A percentile compares a stretch with the other conserved stretches of the same genome.
phyloP scores from a whole-genome alignment of 2,797 vertebrate genomes.

The Decapterus maruadsi region DNA sequence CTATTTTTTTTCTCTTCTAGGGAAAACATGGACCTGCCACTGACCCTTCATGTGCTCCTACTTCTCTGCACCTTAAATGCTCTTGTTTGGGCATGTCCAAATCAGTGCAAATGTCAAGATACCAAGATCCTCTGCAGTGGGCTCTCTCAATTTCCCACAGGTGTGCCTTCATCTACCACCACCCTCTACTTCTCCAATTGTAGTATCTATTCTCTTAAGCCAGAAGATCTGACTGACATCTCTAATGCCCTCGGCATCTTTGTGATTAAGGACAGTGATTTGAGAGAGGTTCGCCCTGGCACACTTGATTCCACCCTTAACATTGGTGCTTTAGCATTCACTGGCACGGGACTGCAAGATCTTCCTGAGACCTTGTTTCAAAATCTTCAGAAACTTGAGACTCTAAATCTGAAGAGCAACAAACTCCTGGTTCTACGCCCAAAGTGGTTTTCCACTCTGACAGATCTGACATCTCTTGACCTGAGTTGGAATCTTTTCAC shows the following conservation, averaged over 20 bases:
- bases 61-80: slow-evolving; percentile 63
- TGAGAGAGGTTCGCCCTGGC: slow-evolving; percentile 80
- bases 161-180: slow-evolving; percentile 60
- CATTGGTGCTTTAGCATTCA: slow-evolving; percentile 83
- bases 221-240: slow-evolving; percentile 70
- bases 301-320: slow-evolving; percentile 87
- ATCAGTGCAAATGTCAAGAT: slow-evolving; percentile 68
- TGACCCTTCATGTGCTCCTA: slow-evolving; percentile 59
- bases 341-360: slow-evolving; percentile 87
- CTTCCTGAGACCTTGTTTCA: slow-evolving; percentile 89
- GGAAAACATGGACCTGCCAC: slow-evolving; percentile 74
- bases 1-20: slow-evolving; percentile 67
- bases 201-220: slow-evolving; percentile 72
- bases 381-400: slow-evolving; percentile 83
- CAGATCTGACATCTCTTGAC: slow-evolving; percentile 63
- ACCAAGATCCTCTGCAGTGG: slow-evolving; percentile 49
- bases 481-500: slow-evolving; percentile 75
- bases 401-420: slow-evolving; percentile 88
- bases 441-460: slow-evolving; percentile 70
- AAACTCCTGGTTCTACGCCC: slow-evolving; percentile 83
- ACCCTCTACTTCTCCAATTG: slow-evolving; percentile 51
- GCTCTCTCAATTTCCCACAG: slow-evolving; percentile 75
- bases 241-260: slow-evolving; percentile 62
- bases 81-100: slow-evolving; percentile 73
- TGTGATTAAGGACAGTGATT: slow-evolving; percentile 47